Evolutionary conservation across 2,113 vertebrate species (phyloP).

Genomic region (Columba janthina): DNA sequence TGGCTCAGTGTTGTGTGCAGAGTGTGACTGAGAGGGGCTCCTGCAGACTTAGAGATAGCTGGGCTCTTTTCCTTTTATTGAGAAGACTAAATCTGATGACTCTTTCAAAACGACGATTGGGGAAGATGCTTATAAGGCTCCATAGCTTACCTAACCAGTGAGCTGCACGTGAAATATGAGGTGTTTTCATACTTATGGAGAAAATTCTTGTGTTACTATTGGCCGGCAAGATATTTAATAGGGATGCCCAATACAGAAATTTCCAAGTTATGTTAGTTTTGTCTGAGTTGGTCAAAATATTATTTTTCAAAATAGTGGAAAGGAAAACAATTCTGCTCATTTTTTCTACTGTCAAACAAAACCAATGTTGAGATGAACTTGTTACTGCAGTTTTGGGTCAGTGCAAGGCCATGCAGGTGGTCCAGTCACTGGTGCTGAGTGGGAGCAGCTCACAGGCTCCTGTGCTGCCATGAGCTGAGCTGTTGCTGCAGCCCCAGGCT

Average conservation of each 20-base stretch:
- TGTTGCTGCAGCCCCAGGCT: neutral
- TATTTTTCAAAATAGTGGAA: neutral
- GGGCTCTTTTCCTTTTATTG: neutral
- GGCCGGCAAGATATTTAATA: neutral
- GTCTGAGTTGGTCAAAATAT: neutral
- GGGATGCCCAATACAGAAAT: neutral
- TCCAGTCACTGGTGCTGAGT: neutral
- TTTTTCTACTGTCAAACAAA: neutral
- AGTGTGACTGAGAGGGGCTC: neutral
- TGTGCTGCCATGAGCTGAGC: fast-evolving
- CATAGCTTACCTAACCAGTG: neutral
- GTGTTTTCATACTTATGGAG: conserved; percentile 17
- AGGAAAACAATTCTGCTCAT: neutral
- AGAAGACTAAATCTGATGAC: neutral
- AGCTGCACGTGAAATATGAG: neutral
- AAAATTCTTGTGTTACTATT: neutral
- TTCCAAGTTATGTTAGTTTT: neutral
- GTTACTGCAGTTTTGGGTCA: neutral
- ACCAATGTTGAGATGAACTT: neutral
- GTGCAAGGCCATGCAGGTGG: neutral
- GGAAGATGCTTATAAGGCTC: neutral
- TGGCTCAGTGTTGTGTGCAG: neutral
- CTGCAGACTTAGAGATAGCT: neutral
- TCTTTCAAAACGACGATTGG: neutral
- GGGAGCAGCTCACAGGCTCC: neutral